phyloP scores from a whole-genome alignment of 2,888 invertebrate species.

The Pandemis heparana region DNA sequence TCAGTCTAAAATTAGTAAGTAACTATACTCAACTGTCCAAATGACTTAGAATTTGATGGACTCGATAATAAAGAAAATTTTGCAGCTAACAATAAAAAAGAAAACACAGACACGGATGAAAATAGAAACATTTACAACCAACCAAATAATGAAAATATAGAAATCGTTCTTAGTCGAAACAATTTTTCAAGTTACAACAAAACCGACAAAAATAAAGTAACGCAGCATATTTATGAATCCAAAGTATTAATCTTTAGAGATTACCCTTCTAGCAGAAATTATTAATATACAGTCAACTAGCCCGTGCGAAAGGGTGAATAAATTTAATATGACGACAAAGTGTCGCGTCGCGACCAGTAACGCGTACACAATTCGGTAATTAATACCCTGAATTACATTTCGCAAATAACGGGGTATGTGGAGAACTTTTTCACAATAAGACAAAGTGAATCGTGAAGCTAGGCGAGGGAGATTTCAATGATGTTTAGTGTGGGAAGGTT shows the following conservation, averaged over 20 bases:
- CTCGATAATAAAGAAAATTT: too few species aligned
- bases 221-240: slow-evolving; percentile 38
- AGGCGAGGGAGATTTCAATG: not conserved
- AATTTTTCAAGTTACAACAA: not conserved
- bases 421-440: not conserved
- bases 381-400: slow-evolving; percentile 66
- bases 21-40: not conserved
- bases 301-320: slow-evolving; percentile 78
- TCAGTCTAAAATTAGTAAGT: not conserved
- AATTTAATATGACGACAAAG: slow-evolving; percentile 62
- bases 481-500: not conserved
- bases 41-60: not conserved
- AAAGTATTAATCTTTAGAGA: slow-evolving; percentile 74
- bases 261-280: slow-evolving; percentile 65
- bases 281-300: slow-evolving; percentile 81
- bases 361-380: slow-evolving; percentile 80
- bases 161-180: not conserved
- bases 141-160: not conserved
- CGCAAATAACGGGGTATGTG: slow-evolving; percentile 42
- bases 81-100: too few species aligned
- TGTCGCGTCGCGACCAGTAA: slow-evolving; percentile 73
- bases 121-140: too few species aligned
- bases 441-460: not conserved
- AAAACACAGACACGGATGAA: too few species aligned
- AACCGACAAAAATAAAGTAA: slow-evolving; percentile 20